These are phyloP conservation scores for Hippopotamyrus pictus DNA, from an alignment of 2,797 vertebrate species.

Conservation along the genomic window DNA sequence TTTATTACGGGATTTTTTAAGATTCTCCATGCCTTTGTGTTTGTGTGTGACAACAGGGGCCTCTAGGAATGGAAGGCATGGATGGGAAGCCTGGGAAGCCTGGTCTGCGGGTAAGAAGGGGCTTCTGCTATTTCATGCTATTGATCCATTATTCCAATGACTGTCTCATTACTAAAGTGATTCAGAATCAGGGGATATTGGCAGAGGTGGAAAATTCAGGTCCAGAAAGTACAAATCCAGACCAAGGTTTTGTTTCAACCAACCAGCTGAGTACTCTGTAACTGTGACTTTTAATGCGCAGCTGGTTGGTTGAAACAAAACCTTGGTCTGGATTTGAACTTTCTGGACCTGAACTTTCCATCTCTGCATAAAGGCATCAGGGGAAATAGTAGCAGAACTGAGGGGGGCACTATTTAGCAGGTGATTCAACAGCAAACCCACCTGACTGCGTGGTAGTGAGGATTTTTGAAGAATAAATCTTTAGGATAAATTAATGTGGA, in stretches of 20 bases:
- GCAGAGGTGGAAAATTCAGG: not conserved
- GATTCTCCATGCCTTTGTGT: not conserved
- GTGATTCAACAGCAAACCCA: not conserved
- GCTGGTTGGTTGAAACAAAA: not conserved
- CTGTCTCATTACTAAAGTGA: not conserved
- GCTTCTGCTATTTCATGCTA: not conserved
- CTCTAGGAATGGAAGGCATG: constrained; percentile 79
- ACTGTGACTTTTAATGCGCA: not conserved
- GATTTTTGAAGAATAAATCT: not conserved
- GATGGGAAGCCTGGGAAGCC: constrained; percentile 90
- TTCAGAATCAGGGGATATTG: not conserved
- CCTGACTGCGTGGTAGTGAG: not conserved
- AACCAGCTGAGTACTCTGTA: not conserved
- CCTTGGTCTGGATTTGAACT: not conserved
- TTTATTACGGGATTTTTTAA: not conserved
- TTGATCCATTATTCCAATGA: not conserved
- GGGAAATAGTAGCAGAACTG: not conserved
- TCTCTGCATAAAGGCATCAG: not conserved
- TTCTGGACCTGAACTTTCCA: not conserved
- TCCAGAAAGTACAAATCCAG: not conserved
- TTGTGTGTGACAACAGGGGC: constrained; percentile 63
- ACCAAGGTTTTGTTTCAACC: not conserved
- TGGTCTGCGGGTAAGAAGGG: constrained; percentile 70
- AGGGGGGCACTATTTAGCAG: not conserved
- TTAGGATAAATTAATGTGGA: not conserved